Evolutionary conservation across 2,888 invertebrate species (phyloP).

Genomic region (Melanchra persicariae): DNA sequence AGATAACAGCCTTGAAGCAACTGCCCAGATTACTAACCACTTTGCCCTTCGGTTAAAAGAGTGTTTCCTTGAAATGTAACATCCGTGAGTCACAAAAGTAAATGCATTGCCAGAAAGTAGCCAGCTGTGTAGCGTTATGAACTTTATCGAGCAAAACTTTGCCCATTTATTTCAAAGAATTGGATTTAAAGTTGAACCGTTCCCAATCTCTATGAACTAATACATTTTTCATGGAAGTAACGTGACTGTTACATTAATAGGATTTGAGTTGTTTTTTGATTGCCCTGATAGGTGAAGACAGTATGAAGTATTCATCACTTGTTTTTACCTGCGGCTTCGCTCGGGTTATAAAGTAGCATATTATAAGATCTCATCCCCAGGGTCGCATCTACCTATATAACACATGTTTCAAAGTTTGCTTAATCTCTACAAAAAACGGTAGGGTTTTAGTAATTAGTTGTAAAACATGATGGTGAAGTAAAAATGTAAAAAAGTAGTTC

Average conservation of each 20-base stretch:
- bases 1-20: too few relatives aligned
- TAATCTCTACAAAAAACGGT: too few relatives aligned
- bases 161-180: conserved; percentile 49
- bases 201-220: conserved; percentile 13
- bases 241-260: background rate
- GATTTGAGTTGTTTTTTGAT: background rate
- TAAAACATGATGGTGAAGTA: too few relatives aligned
- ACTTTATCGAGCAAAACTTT: conserved; percentile 41
- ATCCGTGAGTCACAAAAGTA: conserved; percentile 21
- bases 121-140: conserved; percentile 31
- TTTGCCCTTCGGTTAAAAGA: too few relatives aligned
- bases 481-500: too few relatives aligned
- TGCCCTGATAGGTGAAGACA: background rate
- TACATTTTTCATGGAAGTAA: conserved; percentile 16
- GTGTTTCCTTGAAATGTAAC: background rate
- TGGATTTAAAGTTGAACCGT: conserved; percentile 37
- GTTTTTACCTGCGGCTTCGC: too few relatives aligned
- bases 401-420: too few relatives aligned
- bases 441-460: too few relatives aligned
- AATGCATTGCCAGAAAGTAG: conserved; percentile 27
- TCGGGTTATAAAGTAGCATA: too few relatives aligned
- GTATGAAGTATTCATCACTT: background rate
- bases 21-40: too few relatives aligned
- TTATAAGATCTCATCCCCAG: too few relatives aligned
- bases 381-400: too few relatives aligned